Percentiles rank a stretch among this genome's conserved stretches.
Conservation (phyloP, 64 coral and sea anemone species). For the Montipora foliosa region DNA sequence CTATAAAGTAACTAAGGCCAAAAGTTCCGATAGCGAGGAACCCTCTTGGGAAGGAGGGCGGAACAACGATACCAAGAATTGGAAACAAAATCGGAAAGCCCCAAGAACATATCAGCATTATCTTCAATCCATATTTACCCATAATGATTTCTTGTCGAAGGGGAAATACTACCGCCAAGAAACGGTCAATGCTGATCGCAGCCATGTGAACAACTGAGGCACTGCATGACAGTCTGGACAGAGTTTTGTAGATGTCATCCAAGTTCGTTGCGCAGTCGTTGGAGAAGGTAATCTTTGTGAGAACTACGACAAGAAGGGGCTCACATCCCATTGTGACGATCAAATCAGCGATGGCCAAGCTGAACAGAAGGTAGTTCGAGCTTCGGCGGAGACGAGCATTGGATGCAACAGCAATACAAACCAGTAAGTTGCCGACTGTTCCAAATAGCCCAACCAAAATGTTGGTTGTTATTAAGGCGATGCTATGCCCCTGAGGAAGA, state of each 20-base stretch:
- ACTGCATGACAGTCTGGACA: conserved; percentile 1
- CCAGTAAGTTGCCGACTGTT: conserved; percentile 28
- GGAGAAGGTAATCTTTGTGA: neutral
- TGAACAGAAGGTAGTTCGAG: conserved; percentile 17
- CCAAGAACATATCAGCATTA: conserved; percentile 4
- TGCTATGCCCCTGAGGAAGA: conserved; percentile 3
- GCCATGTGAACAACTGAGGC: conserved; percentile 16
- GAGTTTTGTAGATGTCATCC: neutral
- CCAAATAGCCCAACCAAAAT: neutral
- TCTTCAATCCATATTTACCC: conserved; percentile 4
- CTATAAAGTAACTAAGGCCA: neutral
- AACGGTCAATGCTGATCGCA: conserved; percentile 24
- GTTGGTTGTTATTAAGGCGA: neutral
- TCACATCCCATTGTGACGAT: conserved; percentile 32
- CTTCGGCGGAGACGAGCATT: conserved; percentile 22
- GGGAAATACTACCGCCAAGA: conserved; percentile 7
- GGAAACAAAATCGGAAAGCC: neutral
- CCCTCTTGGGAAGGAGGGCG: neutral
- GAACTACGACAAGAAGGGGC: neutral
- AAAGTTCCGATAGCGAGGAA: neutral
- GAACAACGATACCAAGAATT: neutral
- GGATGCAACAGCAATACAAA: neutral
- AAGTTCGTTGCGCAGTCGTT: neutral
- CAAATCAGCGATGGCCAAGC: conserved; percentile 24
- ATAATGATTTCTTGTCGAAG: conserved; percentile 22